Base-by-base conservation (phyloP, 2,113 vertebrate species). In the Callospermophilus lateralis region DNA sequence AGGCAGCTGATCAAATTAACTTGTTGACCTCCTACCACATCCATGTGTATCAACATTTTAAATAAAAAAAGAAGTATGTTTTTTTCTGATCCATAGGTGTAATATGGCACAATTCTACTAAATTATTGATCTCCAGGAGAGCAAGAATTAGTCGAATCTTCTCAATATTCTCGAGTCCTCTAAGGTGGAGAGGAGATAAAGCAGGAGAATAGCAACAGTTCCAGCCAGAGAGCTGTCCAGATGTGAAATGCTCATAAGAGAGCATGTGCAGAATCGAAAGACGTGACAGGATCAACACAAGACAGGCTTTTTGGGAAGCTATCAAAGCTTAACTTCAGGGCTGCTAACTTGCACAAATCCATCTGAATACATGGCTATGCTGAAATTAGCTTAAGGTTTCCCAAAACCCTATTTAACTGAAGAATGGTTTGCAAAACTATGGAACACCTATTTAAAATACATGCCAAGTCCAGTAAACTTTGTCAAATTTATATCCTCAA, bases 361-460 rank as follows among this genome's bases (percentile, higher is more conserved):
- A 9, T 90, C 45, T 12, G 76, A 84, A 4, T 7, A 70, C 26
- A 67, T 30, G 16, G 53, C 73, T 65, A 1, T 42, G 4, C 16
- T 83, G 45, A 68, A 74, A 37, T 89, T 58, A 45, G 6, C 16
- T 68, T 88, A 70, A 20, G 78, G 78, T 88, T 94, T 81, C 80
- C 55, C 0, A 85, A 48, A 15, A 45, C 55, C 51, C 9, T 53
- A 37, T 51, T 61, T 79, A 86, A 58, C 11, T 68, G 30, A 80
- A n/a, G 13, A 76, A 42, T 67, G 30, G 42, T 12, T 74, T 32
- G 9, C 32, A 32, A 80, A 73, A 92, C 2, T 73, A 10, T 15
- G 53, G 39, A 37, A 1, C 5, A 55, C 7, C 19, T 34, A 42
- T 51, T 74, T 34, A 61, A 53, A 79, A 30, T 68, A 1, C 39